These are phyloP conservation scores for Trogon surrucura DNA, from an alignment of 2,113 vertebrate species.

Conservation along the genomic window DNA sequence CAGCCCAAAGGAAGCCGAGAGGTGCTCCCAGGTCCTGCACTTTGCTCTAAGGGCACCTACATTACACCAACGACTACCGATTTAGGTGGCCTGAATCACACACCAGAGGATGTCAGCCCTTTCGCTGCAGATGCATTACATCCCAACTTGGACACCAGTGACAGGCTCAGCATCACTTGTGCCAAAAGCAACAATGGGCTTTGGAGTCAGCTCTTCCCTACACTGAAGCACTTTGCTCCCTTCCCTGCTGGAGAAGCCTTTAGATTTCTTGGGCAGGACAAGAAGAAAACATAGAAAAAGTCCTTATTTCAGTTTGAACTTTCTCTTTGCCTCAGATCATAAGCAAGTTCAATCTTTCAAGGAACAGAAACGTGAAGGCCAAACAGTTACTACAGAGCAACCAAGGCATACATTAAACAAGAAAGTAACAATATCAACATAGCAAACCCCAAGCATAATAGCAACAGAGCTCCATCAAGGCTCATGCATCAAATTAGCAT, in stretches of 20 bases:
- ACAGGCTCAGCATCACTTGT: rapidly evolving
- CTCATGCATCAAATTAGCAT: background rate
- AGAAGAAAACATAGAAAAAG: background rate
- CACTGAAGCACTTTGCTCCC: background rate
- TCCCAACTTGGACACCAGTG: background rate
- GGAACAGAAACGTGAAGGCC: background rate
- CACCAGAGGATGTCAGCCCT: background rate
- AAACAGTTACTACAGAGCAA: background rate
- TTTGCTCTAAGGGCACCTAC: background rate
- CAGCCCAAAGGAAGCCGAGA: background rate
- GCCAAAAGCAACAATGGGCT: background rate
- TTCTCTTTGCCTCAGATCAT: background rate
- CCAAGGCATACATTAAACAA: background rate
- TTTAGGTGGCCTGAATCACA: background rate
- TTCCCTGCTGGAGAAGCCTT: background rate
- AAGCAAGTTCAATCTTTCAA: background rate
- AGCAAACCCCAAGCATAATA: background rate
- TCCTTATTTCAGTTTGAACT: background rate
- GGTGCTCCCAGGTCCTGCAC: background rate
- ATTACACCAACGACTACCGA: background rate
- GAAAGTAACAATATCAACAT: background rate
- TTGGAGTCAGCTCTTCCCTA: background rate
- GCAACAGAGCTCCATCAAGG: background rate
- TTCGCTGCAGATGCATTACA: background rate
- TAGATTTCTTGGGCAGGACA: background rate